phyloP scores from a whole-genome alignment of 2,113 vertebrate genomes.

The Galbula dea region DNA sequence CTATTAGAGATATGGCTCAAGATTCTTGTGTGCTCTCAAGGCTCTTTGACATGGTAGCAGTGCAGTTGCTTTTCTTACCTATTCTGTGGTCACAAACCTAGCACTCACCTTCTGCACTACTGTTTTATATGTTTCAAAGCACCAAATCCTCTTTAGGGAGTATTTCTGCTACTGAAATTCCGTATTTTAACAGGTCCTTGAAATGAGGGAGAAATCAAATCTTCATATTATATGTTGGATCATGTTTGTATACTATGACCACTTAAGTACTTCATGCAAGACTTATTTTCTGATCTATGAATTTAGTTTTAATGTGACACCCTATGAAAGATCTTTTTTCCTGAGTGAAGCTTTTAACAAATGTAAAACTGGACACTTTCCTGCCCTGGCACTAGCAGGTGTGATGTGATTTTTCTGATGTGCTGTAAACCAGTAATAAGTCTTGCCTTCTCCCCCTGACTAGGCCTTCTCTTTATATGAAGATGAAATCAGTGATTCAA shows the following conservation, averaged over 20 bases:
- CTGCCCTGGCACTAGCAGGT: not conserved
- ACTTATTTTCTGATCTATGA: not conserved
- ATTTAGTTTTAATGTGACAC: not conserved
- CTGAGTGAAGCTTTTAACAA: not conserved
- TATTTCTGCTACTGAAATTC: not conserved
- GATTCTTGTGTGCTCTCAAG: not conserved
- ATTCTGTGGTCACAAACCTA: not conserved
- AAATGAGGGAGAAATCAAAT: not conserved
- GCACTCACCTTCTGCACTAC: not conserved
- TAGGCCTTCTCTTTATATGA: slow-evolving; percentile 98
- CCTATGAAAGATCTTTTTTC: not conserved
- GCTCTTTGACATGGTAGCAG: not conserved
- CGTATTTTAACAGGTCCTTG: not conserved
- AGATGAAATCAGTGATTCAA: slow-evolving; percentile 98
- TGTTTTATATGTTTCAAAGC: not conserved
- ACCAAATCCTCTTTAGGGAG: not conserved
- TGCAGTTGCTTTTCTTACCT: not conserved
- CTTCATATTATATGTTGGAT: not conserved
- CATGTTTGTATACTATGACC: not conserved
- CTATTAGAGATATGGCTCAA: not conserved
- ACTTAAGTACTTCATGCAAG: not conserved
- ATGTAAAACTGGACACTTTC: not conserved
- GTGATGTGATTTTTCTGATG: not conserved
- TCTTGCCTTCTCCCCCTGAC: not conserved
- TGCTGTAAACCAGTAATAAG: not conserved